Percentiles rank a stretch among this genome's conserved stretches.
Conservation (phyloP, 2,113 vertebrate genomes). For the Entelurus aequoreus region DNA sequence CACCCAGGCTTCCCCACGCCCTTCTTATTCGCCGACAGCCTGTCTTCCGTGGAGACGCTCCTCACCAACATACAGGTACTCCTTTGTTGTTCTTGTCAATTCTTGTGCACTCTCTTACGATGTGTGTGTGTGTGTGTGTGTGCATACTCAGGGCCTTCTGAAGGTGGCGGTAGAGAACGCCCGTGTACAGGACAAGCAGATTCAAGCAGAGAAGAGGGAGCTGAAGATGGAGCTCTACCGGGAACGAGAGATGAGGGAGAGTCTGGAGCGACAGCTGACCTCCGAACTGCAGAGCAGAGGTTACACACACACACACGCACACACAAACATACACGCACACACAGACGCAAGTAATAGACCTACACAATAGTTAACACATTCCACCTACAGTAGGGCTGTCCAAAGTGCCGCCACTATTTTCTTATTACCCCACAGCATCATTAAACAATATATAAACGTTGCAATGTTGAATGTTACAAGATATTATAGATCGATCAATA, state of each 20-base stretch:
- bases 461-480: no score
- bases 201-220: conserved; percentile 92
- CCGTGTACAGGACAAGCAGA: conserved; percentile 93
- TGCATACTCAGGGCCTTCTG: conserved; percentile 79
- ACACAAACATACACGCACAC: no score
- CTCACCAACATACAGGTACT: conserved; percentile 95
- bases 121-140: neutral
- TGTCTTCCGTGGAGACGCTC: conserved; percentile 92
- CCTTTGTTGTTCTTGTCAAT: neutral
- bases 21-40: conserved; percentile 87
- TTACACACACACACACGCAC: conserved; percentile 19
- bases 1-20: conserved; percentile 85
- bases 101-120: neutral
- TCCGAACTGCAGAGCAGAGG: conserved; percentile 94
- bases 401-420: no score
- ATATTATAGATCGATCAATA: no score
- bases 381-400: no score
- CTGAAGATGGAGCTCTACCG: conserved; percentile 97
- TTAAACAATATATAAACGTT: no score
- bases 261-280: conserved; percentile 90
- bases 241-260: conserved; percentile 92
- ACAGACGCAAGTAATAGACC: no score
- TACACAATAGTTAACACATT: no score
- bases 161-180: conserved; percentile 97
- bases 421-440: no score